Evolutionary conservation across 2,113 vertebrate genomes (phyloP).

Genomic region (Toxotes chatareus): DNA sequence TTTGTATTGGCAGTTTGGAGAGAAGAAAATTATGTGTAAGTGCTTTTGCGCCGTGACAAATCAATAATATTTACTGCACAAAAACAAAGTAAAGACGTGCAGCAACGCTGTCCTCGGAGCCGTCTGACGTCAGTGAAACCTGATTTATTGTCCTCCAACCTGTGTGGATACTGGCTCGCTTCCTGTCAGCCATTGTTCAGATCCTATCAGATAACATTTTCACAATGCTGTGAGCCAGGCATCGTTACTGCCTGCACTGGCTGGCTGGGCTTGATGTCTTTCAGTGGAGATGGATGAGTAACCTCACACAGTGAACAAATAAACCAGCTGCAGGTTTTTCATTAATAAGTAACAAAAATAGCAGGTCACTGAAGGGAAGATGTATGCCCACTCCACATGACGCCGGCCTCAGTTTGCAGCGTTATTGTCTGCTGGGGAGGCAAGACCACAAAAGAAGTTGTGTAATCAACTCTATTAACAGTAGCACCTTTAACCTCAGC

Average conservation of each 20-base stretch:
- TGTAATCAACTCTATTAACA: constrained; percentile 17
- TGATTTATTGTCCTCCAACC: constrained; percentile 52
- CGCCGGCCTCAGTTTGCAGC: not conserved
- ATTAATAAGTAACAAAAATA: constrained; percentile 37
- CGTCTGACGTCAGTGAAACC: constrained; percentile 48
- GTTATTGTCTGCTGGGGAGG: constrained; percentile 19
- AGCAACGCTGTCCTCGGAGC: constrained; percentile 17
- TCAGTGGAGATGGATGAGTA: constrained; percentile 32
- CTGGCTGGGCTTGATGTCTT: not conserved
- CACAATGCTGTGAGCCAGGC: constrained; percentile 6
- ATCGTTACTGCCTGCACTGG: constrained; percentile 1
- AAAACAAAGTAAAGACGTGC: constrained; percentile 55
- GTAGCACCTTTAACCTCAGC: constrained; percentile 38
- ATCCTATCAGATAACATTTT: constrained; percentile 65
- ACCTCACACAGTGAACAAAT: constrained; percentile 45
- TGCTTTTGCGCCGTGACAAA: constrained; percentile 5
- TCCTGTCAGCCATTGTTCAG: constrained; percentile 63
- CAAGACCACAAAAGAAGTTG: constrained; percentile 37
- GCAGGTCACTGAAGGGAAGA: constrained; percentile 15
- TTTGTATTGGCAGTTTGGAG: constrained; percentile 22
- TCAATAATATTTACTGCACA: constrained; percentile 42
- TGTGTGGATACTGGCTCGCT: constrained; percentile 44
- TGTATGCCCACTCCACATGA: not conserved
- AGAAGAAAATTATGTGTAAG: constrained; percentile 2
- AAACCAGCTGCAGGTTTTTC: constrained; percentile 34